A percentile compares a stretch with the other conserved stretches of the same genome.
phyloP scores from a whole-genome alignment of 2,113 vertebrate genomes.

The Mormyrus iriodes region DNA sequence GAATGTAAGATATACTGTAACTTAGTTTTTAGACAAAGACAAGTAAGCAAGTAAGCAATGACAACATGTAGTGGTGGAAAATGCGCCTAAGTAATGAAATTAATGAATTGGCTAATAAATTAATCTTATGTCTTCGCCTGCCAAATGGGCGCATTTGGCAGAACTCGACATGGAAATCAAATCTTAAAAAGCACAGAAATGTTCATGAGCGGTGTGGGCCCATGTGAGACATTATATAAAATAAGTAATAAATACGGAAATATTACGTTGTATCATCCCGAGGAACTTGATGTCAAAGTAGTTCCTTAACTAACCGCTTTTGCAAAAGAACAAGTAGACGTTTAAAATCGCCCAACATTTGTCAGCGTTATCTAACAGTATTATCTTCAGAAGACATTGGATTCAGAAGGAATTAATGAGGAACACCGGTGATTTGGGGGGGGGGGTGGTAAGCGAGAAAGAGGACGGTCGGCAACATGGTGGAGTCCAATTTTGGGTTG shows the following conservation, averaged over 20 bases:
- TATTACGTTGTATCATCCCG: neutral
- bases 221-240: neutral
- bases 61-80: neutral
- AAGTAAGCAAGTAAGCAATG: neutral
- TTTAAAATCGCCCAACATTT: neutral
- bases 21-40: neutral
- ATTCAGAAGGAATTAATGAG: neutral
- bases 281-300: neutral
- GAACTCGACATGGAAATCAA: neutral
- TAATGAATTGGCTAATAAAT: slow-evolving; percentile 23
- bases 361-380: neutral
- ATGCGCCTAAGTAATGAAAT: slow-evolving; percentile 15
- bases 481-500: too few relatives aligned
- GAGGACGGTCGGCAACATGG: too few relatives aligned
- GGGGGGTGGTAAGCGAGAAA: too few relatives aligned
- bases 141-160: slow-evolving; percentile 16
- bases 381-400: neutral
- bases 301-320: neutral
- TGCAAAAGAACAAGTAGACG: too few relatives aligned
- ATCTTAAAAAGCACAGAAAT: neutral
- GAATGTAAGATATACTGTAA: neutral
- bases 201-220: neutral
- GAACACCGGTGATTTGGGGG: too few relatives aligned
- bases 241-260: neutral
- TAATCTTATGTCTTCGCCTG: slow-evolving; percentile 2